Evolutionary conservation across 2,113 vertebrate species (phyloP).

Genomic region (Platycercus adscitus): DNA sequence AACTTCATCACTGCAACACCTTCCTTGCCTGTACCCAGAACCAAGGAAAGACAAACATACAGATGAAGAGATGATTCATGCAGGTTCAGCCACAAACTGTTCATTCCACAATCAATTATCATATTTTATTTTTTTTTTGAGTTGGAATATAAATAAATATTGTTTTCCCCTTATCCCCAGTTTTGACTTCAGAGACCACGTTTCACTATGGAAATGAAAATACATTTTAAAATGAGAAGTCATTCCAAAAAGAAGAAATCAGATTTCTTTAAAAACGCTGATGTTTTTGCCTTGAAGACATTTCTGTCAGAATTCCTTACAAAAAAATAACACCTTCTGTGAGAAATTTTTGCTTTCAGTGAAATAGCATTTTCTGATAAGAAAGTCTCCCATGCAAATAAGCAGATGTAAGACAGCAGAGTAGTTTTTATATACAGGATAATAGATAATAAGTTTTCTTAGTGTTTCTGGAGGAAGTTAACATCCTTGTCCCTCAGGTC

Average conservation of each 20-base stretch:
- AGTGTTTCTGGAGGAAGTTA: background rate
- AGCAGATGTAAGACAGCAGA: background rate
- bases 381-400: background rate
- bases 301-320: background rate
- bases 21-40: background rate
- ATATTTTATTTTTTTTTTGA: background rate
- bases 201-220: background rate
- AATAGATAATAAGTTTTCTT: background rate
- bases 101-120: background rate
- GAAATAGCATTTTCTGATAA: background rate
- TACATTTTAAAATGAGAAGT: background rate
- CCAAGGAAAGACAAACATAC: background rate
- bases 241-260: background rate
- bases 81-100: background rate
- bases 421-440: background rate
- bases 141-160: background rate
- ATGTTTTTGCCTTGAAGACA: background rate
- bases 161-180: fast-evolving
- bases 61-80: background rate
- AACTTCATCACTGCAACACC: background rate
- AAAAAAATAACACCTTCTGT: background rate
- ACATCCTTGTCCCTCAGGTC: background rate
- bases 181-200: background rate
- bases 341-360: background rate
- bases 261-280: background rate